Evolutionary conservation across 2,888 invertebrate species (phyloP).

Genomic region (Andrena dorsata): DNA sequence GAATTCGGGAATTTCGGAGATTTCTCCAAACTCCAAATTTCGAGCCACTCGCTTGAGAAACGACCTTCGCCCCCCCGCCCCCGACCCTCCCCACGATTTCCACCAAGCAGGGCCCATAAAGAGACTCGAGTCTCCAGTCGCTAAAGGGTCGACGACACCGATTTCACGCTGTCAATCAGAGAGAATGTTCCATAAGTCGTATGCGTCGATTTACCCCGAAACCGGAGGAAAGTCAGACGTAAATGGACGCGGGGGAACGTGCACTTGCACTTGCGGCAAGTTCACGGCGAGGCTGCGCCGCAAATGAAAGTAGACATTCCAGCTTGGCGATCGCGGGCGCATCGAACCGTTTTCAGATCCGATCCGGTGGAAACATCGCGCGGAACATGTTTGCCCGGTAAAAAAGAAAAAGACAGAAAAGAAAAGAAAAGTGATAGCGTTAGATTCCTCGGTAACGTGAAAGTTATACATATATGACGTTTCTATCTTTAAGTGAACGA

Average conservation of each 20-base stretch:
- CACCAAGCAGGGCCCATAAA: too few species aligned
- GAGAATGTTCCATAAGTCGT: neutral
- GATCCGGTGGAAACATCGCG: conserved; percentile 28
- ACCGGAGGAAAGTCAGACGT: conserved; percentile 26
- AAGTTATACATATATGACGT: conserved; percentile 66
- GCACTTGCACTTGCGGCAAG: conserved; percentile 55
- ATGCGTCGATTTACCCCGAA: neutral
- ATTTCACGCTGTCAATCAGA: neutral
- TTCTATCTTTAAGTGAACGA: conserved; percentile 56
- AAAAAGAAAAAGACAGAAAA: conserved; percentile 9
- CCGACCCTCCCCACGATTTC: too few species aligned
- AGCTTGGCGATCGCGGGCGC: conserved; percentile 22
- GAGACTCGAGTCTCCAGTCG: neutral
- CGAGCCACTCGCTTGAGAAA: too few species aligned
- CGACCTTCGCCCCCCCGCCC: too few species aligned
- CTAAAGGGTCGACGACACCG: neutral
- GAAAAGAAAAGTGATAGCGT: conserved; percentile 41
- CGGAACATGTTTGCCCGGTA: conserved; percentile 48
- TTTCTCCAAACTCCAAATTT: too few species aligned
- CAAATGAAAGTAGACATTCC: conserved; percentile 66
- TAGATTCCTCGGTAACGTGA: conserved; percentile 58
- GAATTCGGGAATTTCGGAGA: too few species aligned
- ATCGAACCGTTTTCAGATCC: conserved; percentile 50
- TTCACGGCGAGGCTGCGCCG: conserved; percentile 43
- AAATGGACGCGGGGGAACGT: neutral